Evolutionary conservation across 2,797 vertebrate genomes (phyloP).

Genomic region (Miopithecus talapoin): DNA sequence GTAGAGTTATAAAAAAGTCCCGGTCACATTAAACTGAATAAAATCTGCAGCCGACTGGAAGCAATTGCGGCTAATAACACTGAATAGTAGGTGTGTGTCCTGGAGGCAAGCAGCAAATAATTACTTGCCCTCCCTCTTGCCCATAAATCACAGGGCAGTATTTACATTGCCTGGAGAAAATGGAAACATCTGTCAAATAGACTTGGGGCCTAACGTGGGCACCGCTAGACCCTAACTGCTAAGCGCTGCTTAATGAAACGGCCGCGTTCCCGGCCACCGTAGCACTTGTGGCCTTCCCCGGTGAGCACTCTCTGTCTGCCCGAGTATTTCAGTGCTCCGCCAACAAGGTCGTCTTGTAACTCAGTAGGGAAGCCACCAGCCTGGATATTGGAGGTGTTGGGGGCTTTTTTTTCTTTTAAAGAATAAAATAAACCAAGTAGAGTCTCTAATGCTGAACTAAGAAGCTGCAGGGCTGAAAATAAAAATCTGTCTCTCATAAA

Average conservation of each 20-base stretch:
- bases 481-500: conserved; percentile 75
- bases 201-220: conserved; percentile 74
- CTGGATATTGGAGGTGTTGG: conserved; percentile 71
- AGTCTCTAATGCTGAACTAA: conserved; percentile 77
- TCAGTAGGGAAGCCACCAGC: conserved; percentile 75
- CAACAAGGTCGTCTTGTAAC: conserved; percentile 80
- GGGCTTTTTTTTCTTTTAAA: conserved; percentile 72
- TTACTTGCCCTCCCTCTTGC: conserved; percentile 79
- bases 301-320: conserved; percentile 77
- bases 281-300: conserved; percentile 80
- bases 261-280: conserved; percentile 51
- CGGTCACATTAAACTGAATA: conserved; percentile 81
- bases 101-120: conserved; percentile 82
- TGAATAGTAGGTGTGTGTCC: conserved; percentile 75
- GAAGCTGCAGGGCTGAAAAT: conserved; percentile 76
- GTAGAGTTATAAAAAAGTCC: conserved; percentile 78
- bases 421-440: conserved; percentile 76
- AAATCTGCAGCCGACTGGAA: conserved; percentile 80
- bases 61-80: conserved; percentile 78
- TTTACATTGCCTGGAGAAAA: conserved; percentile 78
- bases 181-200: conserved; percentile 80
- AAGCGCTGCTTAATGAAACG: conserved; percentile 81
- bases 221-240: conserved; percentile 76
- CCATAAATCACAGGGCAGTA: conserved; percentile 82
- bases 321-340: conserved; percentile 62